Base-by-base conservation (phyloP, 2,888 invertebrate species). In the Synergus umbraculus region DNA sequence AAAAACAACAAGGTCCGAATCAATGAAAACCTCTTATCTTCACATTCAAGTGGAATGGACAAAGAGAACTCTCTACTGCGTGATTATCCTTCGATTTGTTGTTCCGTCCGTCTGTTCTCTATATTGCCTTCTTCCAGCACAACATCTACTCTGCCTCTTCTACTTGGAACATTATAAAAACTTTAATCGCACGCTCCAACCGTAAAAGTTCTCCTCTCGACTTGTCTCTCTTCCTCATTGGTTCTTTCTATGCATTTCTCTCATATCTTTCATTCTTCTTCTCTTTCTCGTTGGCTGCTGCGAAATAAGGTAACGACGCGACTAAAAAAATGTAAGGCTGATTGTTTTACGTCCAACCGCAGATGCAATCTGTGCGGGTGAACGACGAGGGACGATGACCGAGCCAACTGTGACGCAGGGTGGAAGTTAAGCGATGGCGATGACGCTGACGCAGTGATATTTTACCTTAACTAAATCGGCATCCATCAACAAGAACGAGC, bases 331-430 rank as follows among this genome's bases (percentile, higher is more conserved):
- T 80, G 77, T 78, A 76, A 82, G 83, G 83, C 81, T 87, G 88
- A 88, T 88, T 88, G 89, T 89, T 89, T 88, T 89, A 87, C 85
- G 88, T 86, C 87, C 86, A 81, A 88, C 88, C 88, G 87, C 88
- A 88, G 86, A 89, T 86, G 87, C 87, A 87, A 88, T 89, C 87
- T 86, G 84, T 84, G 83, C 81, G 82, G 81, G 58, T 82, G 82
- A 79, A 82, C 79, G 63, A 81, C 78, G 82, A 81, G 82, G 80
- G 80, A 81, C 81, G 83, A 81, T 77, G 83, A 82, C 73, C 73
- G 54, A 54, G 29, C 54, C 54, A 29, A 73, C 67, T 67, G 54
- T 73, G 69, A 73, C 69, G 69, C 54, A 49, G 69, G 49, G 49
- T 73, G 49, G 29, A 73, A 73, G 73, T 37, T 37, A 73, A 73